Percentiles rank a stretch among this genome's conserved stretches.
phyloP scores from a whole-genome alignment of 2,113 vertebrate species.

The Talpa occidentalis region DNA sequence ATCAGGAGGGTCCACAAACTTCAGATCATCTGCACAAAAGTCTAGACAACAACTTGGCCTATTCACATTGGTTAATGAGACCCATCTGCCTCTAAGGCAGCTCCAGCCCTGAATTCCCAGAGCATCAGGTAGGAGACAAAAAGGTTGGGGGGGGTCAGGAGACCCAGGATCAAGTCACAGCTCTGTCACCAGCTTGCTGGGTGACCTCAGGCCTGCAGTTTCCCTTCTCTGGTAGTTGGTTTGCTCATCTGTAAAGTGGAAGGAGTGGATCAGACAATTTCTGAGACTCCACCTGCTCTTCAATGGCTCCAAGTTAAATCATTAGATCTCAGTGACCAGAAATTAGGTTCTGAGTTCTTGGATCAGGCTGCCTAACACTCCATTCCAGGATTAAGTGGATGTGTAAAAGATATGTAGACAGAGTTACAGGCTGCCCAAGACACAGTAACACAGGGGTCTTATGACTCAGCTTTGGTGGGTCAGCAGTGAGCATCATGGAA shows the following conservation, averaged over 20 bases:
- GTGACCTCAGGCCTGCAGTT: background rate
- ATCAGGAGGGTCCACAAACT: background rate
- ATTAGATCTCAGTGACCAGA: background rate
- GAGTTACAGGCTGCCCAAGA: background rate
- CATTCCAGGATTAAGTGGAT: background rate
- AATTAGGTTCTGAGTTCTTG: background rate
- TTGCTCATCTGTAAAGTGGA: background rate
- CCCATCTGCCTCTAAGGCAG: background rate
- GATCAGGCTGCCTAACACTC: background rate
- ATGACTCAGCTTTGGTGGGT: background rate
- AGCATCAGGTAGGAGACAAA: background rate
- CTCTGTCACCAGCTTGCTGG: background rate
- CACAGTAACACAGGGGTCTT: background rate
- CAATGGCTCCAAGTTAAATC: background rate
- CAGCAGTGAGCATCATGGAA: background rate
- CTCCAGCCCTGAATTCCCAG: background rate
- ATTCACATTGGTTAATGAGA: background rate
- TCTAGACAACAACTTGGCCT: background rate
- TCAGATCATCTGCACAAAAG: conserved; percentile 2
- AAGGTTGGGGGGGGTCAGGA: background rate
- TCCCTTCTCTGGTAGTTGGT: background rate
- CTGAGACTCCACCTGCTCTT: background rate
- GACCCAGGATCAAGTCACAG: background rate
- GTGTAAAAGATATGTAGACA: background rate
- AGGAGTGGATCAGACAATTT: background rate